Base-by-base conservation (phyloP, 2,888 invertebrate species). In the Himalopsyche anomala region DNA sequence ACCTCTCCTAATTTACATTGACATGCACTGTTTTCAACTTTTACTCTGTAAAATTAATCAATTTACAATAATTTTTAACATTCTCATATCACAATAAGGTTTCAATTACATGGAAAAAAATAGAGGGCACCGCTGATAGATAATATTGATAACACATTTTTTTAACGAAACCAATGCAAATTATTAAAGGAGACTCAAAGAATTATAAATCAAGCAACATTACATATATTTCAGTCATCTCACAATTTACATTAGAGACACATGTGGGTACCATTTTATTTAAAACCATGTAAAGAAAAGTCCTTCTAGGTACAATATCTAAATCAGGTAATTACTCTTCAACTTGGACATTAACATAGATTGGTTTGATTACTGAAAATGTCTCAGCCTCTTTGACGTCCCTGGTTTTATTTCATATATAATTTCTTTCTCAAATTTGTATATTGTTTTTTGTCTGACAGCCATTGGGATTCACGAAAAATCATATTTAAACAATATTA, bases 161-260 rank as follows among this genome's bases (percentile, higher is more conserved):
- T 62, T 62, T 62, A 4, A 36, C 51, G 6, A 82, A 55, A 55
- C 82, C 12, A 82, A 62, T 82, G 80, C 80, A 74, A 51, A 82
- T 86, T 86, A 86, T 86, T 83, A 56, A 86, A 83, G 86, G 83
- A 19, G 86, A 86, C 86, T 86, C 86, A 83, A 74, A 83, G 9
- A 42, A 51, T 74, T 80, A 84, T 45, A 15, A 51, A 62, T 83
- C 56, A 12, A 83, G 69, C 38, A 80, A 79, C 54, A 80, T 19
- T 80, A 42, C 51, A 80, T 80, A 45, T 81, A 54, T 81, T 81
- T 81, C 54, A 81, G 36, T 81, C 51, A 55, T 17, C 28, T 40
- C 12, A 84, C 40, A n/a, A 79, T 45, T 45, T 36, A 80, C 84
- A 45, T 74, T 79, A 12, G 51, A 62, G 79, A 55, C 81, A 81